Base-by-base conservation (phyloP, 2,888 invertebrate genomes). In the Sinelater perroti region DNA sequence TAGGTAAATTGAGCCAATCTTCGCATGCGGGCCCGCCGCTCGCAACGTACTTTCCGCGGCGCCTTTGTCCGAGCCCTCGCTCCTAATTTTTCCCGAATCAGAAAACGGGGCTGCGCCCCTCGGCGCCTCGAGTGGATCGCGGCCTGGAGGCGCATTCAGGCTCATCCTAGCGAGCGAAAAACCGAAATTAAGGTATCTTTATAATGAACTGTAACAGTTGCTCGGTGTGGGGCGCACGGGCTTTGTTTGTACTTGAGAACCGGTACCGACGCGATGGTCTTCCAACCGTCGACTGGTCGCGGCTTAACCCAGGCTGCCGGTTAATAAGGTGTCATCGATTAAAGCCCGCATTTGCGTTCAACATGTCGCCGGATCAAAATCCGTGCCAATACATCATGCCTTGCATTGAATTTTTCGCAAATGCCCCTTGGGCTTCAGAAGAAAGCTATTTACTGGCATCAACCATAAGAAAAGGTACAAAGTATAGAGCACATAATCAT, bases 121-220 rank as follows among this genome's bases (percentile, higher is more conserved):
- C 11, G 17, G 24, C 40, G 42, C 49, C 46, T 56, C 49, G 55
- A 62, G 57, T 63, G 53, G 47, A 53, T 59, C 49, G 42, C 49
- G 50, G 50, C 54, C 36, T 56, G 60, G 55, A 55, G 61, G 54
- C 44, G 56, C 56, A 60, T 64, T 66, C 58, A 63, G 64, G 61
- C 36, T 60, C 67, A 67, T 64, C 62, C 62, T 67, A 64, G 64
- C 68, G 63, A 62, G 55, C 65, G 64, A 70, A 68, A 69, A 69
- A 59, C 60, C 50, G 56, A 65, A 67, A 67, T 65, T 65, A 62
- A 68, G 65, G 67, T 70, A 69, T 67, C 65, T 62, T 60, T 67
- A 66, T 69, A 68, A 68, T 64, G 67, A 68, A 67, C 61, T 66
- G 63, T 67, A 67, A 65, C 68, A 67, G 67, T 67, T 67, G 67